These are phyloP conservation scores for Vollenhovia emeryi DNA, from an alignment of 1,140 invertebrate species.

Conservation along the genomic window DNA sequence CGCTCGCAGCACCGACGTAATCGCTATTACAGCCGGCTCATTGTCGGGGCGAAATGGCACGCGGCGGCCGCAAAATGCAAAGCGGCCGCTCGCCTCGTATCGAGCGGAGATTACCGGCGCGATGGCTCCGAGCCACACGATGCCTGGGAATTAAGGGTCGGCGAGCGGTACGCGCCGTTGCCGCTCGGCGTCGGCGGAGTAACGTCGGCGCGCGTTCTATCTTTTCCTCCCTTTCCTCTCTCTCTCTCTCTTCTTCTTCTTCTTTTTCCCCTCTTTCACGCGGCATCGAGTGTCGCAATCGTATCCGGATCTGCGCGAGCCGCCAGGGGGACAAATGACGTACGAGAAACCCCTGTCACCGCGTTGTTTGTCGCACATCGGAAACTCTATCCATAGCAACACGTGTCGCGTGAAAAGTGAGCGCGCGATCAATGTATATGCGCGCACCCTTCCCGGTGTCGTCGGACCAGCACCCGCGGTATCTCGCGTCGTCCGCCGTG, in stretches of 20 bases:
- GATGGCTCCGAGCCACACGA: neutral
- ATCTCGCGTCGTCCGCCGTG: too few relatives aligned
- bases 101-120: constrained; percentile 17
- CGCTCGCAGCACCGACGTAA: constrained; percentile 34
- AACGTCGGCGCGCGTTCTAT: too few relatives aligned
- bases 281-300: neutral
- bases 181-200: neutral
- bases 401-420: constrained; percentile 25
- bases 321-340: neutral
- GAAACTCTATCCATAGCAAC: constrained; percentile 2
- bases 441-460: neutral
- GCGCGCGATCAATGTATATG: constrained; percentile 12
- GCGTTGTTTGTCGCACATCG: neutral
- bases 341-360: neutral
- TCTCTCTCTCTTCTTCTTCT: neutral
- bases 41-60: constrained; percentile 48
- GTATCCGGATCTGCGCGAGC: neutral
- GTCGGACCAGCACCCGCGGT: too few relatives aligned
- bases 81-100: neutral
- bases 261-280: too few relatives aligned
- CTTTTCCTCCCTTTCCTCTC: too few relatives aligned
- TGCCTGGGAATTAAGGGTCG: neutral
- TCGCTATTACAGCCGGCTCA: constrained; percentile 22
- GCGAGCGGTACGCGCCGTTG: neutral
- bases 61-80: constrained; percentile 39